Percentiles rank a stretch among this genome's conserved stretches.
phyloP scores from a whole-genome alignment of 1,140 invertebrate genomes.

The Mylabris phalerata region DNA sequence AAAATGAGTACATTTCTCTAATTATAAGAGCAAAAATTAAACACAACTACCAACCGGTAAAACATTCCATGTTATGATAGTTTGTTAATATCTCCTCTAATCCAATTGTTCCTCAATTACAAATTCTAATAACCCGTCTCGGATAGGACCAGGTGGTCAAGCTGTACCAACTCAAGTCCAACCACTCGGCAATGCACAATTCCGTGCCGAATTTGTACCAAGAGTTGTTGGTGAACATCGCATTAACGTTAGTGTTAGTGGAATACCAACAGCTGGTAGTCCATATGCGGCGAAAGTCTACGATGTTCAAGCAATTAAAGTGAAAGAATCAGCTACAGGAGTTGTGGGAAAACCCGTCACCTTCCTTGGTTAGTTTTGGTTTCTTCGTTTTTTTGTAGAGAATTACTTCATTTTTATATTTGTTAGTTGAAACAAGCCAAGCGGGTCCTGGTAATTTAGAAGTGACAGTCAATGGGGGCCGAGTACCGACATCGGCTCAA shows the following conservation, averaged over 20 bases:
- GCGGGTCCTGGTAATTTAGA: slow-evolving; percentile 95
- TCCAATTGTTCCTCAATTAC: no score
- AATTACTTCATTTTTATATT: background rate
- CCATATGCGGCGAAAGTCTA: slow-evolving; percentile 93
- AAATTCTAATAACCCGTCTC: background rate
- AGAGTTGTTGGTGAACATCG: slow-evolving; percentile 83
- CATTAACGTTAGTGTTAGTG: slow-evolving; percentile 74
- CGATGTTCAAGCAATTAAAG: slow-evolving; percentile 89
- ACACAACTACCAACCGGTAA: no score
- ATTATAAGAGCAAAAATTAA: background rate
- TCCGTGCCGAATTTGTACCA: slow-evolving; percentile 81
- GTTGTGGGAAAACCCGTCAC: slow-evolving; percentile 89
- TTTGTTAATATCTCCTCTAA: no score
- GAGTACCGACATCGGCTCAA: slow-evolving; percentile 91
- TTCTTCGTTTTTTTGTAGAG: background rate
- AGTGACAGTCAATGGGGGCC: slow-evolving; percentile 92
- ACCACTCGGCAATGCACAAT: slow-evolving; percentile 60
- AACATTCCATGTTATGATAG: no score
- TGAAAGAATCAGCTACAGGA: slow-evolving; percentile 84
- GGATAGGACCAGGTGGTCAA: slow-evolving; percentile 73
- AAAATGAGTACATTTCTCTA: background rate
- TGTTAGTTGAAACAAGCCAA: slow-evolving; percentile 89
- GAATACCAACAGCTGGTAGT: slow-evolving; percentile 72
- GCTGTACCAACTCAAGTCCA: slow-evolving; percentile 80
- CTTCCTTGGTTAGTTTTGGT: slow-evolving; percentile 70